phyloP scores from a whole-genome alignment of 2,113 vertebrate genomes.

The Calypte anna region DNA sequence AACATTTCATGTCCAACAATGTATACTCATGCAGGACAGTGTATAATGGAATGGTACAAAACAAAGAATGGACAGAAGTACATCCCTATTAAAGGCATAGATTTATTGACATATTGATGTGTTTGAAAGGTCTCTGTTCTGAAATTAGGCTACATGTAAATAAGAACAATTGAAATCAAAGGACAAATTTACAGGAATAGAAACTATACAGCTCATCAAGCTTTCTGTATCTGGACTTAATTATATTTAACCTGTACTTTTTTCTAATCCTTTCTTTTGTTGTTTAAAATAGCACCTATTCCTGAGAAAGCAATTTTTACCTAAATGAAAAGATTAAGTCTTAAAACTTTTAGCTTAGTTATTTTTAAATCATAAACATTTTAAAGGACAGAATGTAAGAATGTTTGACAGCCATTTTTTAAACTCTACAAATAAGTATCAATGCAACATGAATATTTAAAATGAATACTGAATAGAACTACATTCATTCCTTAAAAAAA shows the following conservation, averaged over 20 bases:
- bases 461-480: background rate
- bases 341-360: background rate
- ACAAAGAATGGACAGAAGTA: slow-evolving; percentile 68
- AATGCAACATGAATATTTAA: background rate
- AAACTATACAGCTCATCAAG: slow-evolving; percentile 8
- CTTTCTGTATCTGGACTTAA: background rate
- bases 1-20: slow-evolving; percentile 60
- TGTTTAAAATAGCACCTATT: background rate
- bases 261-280: background rate
- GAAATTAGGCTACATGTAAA: slow-evolving; percentile 76
- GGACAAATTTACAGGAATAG: slow-evolving; percentile 32
- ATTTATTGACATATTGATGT: slow-evolving; percentile 75
- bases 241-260: slow-evolving; percentile 18
- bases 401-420: background rate
- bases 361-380: background rate
- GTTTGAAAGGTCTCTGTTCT: slow-evolving; percentile 71
- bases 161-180: slow-evolving; percentile 65
- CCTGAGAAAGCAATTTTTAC: background rate
- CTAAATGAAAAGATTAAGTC: background rate
- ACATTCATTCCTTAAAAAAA: background rate
- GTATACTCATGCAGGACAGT: slow-evolving; percentile 51
- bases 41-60: slow-evolving; percentile 53
- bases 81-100: slow-evolving; percentile 69
- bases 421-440: background rate
- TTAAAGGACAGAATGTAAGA: background rate